phyloP scores from a whole-genome alignment of 1,140 invertebrate genomes.

The Drosophila repleta region DNA sequence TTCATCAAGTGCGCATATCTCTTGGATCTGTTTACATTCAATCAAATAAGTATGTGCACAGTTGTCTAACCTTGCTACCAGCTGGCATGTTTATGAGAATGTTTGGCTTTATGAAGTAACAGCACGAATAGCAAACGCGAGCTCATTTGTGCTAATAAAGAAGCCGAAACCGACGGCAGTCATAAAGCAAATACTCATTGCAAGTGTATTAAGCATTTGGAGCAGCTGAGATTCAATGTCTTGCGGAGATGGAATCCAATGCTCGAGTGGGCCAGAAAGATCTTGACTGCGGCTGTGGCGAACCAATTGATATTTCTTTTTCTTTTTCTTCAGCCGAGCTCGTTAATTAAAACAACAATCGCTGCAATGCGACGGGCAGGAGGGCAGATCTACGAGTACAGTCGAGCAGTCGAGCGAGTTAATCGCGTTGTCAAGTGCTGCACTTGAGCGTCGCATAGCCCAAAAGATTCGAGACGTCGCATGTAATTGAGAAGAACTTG shows the following conservation, averaged over 20 bases:
- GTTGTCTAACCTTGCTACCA: constrained; percentile 26
- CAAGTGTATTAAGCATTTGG: constrained; percentile 30
- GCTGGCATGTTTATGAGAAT: constrained; percentile 29
- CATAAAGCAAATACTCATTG: constrained; percentile 45
- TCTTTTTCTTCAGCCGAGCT: constrained; percentile 56
- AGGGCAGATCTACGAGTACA: constrained; percentile 33
- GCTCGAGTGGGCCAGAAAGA: constrained; percentile 39
- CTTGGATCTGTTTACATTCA: constrained; percentile 38
- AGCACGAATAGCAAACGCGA: constrained; percentile 24
- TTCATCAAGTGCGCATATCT: constrained; percentile 25
- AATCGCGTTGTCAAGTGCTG: constrained; percentile 48
- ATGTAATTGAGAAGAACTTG: constrained; percentile 53
- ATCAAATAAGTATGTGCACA: constrained; percentile 24
- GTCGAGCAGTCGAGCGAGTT: constrained; percentile 27
- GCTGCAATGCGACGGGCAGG: constrained; percentile 38
- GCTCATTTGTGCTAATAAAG: constrained; percentile 48
- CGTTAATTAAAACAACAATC: constrained; percentile 80
- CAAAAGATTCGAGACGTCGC: constrained; percentile 5
- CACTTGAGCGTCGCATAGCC: constrained; percentile 20
- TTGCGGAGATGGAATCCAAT: constrained; percentile 37
- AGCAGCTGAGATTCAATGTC: constrained; percentile 33
- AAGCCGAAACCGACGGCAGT: constrained; percentile 33
- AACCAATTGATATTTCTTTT: constrained; percentile 64
- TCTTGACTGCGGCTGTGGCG: constrained; percentile 15
- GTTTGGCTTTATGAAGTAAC: constrained; percentile 26